Evolutionary conservation across 2,888 invertebrate species (phyloP), one percentile per base, ranked within the genome.

Genomic region (Conops quadrifasciatus): DNA sequence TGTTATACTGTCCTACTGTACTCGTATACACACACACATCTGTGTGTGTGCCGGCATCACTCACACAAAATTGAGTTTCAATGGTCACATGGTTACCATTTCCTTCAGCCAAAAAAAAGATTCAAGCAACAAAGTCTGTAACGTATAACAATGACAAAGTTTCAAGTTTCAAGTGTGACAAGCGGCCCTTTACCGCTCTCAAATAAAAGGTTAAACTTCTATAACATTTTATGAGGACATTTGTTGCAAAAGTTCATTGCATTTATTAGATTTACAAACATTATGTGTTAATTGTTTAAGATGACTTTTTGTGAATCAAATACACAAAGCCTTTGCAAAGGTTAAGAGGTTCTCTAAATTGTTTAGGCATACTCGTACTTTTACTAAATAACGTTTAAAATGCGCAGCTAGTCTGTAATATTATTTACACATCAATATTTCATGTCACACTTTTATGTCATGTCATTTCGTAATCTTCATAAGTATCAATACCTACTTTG

Each of bases 111-210:
- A n/a, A n/a, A n/a, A n/a, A n/a, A n/a, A n/a, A n/a, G n/a, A n/a
- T n/a, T n/a, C n/a, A n/a, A n/a, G n/a, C n/a, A n/a, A n/a, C n/a
- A n/a, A n/a, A n/a, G n/a, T n/a, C n/a, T n/a, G n/a, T n/a, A n/a
- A n/a, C n/a, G n/a, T n/a, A n/a, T n/a, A n/a, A n/a, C 30, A 60
- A 67, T 59, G 59, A 28, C 59, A 60, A 59, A 59, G 59, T 59
- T 67, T 26, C 30, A 7, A n/a, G n/a, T n/a, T n/a, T n/a, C n/a
- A n/a, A 59, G 49, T 47, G 59, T 26, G 19, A 21, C 30, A 15
- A 43, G n/a, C 11, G n/a, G n/a, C 19, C 11, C 11, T 7, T 16
- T n/a, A 49, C n/a, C 16, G 19, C 49, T 51, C 24, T 51, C 21
- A 66, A 53, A 66, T 53, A 36, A 30, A 26, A 28, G 28, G 47